A percentile compares a stretch with the other conserved stretches of the same genome.
Conservation (phyloP, 2,888 invertebrate species). For the Merodon equestris region DNA sequence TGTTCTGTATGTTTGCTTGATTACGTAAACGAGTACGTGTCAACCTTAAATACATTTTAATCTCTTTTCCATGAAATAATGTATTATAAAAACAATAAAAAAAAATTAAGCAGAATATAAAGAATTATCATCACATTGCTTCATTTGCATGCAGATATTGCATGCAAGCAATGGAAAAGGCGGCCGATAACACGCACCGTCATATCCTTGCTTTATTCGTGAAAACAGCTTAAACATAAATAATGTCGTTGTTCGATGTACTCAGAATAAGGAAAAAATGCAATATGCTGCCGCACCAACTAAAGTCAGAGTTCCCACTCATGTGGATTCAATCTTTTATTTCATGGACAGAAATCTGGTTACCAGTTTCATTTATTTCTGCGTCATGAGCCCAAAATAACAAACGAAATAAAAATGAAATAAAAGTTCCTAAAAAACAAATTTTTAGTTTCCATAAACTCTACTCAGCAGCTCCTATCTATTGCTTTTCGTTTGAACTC, state of each 20-base stretch:
- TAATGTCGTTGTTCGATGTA: constrained; percentile 43
- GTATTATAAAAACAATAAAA: constrained; percentile 16
- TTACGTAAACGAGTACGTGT: too few relatives aligned
- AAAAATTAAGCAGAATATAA: constrained; percentile 31
- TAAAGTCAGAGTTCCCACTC: too few relatives aligned
- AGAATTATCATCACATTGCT: constrained; percentile 40
- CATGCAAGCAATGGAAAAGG: neutral
- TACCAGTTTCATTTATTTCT: too few relatives aligned
- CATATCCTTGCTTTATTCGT: constrained; percentile 30
- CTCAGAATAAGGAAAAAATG: constrained; percentile 16
- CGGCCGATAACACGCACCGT: neutral
- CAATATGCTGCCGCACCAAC: too few relatives aligned
- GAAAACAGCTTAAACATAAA: constrained; percentile 57
- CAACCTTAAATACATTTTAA: neutral
- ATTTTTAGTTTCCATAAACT: constrained; percentile 31
- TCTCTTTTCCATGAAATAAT: neutral
- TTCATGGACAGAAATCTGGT: too few relatives aligned
- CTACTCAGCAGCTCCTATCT: constrained; percentile 44
- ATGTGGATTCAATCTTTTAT: too few relatives aligned
- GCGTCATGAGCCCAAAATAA: constrained; percentile 10
- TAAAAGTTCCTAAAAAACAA: neutral
- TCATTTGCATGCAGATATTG: constrained; percentile 57
- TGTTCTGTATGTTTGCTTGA: too few relatives aligned
- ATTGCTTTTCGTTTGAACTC: constrained; percentile 58
- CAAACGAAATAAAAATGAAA: too few relatives aligned